Base-by-base conservation (phyloP, 2,888 invertebrate genomes). In the Ochropacha duplaris region DNA sequence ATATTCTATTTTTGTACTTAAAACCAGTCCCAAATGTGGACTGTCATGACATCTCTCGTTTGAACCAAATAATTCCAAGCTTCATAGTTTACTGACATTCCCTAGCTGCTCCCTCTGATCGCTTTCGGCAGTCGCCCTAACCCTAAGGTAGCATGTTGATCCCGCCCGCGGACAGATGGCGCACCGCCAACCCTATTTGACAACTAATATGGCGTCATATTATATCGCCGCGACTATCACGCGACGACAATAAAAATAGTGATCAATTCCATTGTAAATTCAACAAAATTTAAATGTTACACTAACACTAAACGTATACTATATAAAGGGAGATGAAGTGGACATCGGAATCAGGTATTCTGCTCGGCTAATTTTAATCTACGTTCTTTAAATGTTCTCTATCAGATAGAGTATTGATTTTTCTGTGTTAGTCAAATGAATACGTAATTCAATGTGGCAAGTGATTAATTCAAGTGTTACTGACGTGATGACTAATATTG, bases 121-220 rank as follows among this genome's bases (percentile, higher is more conserved):
- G 11, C 57, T 61, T 65, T 65, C 64, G 57, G 65, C 57, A 63
- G 56, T 65, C 65, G 64, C 69, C 72, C 76, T 70, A 59, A n/a
- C n/a, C n/a, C n/a, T 69, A 36, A n/a, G 16, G 44, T 44, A 9
- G 64, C 58, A 56, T 54, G 61, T 59, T 74, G 64, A 61, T 64
- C 61, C 65, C 62, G 69, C 74, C 74, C 72, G 68, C 63, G 76
- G 72, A 65, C 76, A 88, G 88, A 83, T 88, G 88, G 81, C 87
- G 81, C 68, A 54, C 61, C 55, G 57, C 64, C 44, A 67, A 70
- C 72, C 71, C 67, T 68, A 72, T 77, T 66, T 74, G 71, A 73
- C 71, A 74, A 57, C 54, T 63, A 71, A 68, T 57, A 74, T 73
- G 73, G 73, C 73, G 61, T 67, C 64, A 54, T 62, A 64, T 55